Evolutionary conservation across 1,140 invertebrate genomes (phyloP).

Genomic region (Nephila pilipes): DNA sequence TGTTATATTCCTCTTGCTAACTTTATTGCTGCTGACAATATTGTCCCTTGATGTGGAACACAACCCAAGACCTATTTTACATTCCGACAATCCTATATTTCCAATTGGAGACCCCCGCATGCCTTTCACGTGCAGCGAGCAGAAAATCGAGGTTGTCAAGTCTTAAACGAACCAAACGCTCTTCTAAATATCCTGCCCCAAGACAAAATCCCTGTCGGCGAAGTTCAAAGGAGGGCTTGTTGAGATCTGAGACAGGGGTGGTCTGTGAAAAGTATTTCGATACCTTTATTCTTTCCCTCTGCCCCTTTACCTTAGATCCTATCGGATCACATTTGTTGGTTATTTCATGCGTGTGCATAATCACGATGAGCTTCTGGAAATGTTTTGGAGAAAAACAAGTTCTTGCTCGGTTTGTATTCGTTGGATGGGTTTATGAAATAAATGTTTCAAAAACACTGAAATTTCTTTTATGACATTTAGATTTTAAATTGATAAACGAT

Average conservation of each 20-base stretch:
- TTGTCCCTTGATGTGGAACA: not conserved
- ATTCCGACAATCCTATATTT: conserved; percentile 30
- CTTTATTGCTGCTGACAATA: conserved; percentile 40
- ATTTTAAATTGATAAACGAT: too few relatives aligned
- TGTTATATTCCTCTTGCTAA: not conserved
- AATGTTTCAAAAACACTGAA: too few relatives aligned
- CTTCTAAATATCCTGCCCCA: conserved; percentile 34
- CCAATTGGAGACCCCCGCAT: conserved; percentile 33
- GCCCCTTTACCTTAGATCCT: not conserved
- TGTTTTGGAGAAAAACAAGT: not conserved
- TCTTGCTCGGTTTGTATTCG: too few relatives aligned
- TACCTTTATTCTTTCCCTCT: not conserved
- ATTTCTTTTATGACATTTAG: too few relatives aligned
- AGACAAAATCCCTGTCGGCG: conserved; percentile 46
- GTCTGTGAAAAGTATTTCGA: conserved; percentile 1
- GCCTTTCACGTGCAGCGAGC: conserved; percentile 40
- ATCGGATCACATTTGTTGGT: not conserved
- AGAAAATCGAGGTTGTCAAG: conserved; percentile 63
- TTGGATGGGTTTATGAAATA: too few relatives aligned
- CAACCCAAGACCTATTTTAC: conserved; percentile 5
- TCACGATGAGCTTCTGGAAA: not conserved
- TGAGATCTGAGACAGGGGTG: conserved; percentile 25
- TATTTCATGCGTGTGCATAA: not conserved
- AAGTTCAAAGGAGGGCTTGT: conserved; percentile 41
- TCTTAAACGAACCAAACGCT: conserved; percentile 64